Conservation (phyloP, 2,113 vertebrate genomes). For the Atrichornis clamosus region DNA sequence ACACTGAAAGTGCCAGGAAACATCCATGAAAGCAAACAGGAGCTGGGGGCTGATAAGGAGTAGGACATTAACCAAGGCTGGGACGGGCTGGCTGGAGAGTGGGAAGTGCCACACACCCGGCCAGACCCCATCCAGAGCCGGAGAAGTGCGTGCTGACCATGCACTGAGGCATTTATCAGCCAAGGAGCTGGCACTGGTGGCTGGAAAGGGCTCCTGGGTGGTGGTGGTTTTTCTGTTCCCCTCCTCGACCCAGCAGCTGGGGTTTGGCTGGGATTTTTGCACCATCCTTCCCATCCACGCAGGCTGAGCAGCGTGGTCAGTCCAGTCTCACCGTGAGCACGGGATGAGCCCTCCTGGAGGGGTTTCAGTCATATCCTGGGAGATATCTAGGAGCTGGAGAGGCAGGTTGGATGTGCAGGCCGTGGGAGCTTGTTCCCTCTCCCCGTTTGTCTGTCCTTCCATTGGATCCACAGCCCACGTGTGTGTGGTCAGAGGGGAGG, state of each 20-base stretch:
- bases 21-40: background rate
- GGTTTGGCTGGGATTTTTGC: background rate
- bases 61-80: background rate
- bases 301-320: background rate
- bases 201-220: background rate
- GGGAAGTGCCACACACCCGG: accelerated
- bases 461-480: accelerated
- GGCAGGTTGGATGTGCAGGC: background rate
- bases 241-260: background rate
- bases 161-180: background rate
- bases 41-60: background rate
- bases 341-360: background rate
- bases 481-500: background rate
- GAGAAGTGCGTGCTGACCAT: background rate
- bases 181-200: background rate
- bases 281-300: background rate
- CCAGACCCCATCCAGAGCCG: background rate
- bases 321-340: background rate
- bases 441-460: background rate
- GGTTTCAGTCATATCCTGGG: background rate
- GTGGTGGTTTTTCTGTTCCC: background rate
- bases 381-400: background rate
- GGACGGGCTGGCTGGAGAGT: background rate
- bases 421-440: background rate
- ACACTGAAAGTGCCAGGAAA: background rate